Percentiles rank a stretch among this genome's conserved stretches.
These are phyloP conservation scores for Ctenopoma kingsleyae DNA, from an alignment of 2,797 vertebrate species.

Conservation along the genomic window DNA sequence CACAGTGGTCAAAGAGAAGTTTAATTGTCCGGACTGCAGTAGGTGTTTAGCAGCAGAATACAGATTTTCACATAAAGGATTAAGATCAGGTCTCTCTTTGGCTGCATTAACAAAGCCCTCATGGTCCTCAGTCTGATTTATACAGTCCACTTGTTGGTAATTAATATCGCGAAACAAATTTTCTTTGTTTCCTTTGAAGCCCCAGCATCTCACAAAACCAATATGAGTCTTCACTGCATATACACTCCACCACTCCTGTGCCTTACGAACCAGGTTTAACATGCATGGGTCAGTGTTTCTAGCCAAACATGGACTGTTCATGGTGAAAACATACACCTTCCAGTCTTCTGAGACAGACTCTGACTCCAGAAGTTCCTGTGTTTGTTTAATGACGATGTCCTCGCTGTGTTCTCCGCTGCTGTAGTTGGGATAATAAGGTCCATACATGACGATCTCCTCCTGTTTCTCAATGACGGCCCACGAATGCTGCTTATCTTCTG, in stretches of 20 bases:
- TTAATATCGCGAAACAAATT: constrained; percentile 61
- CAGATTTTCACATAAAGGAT: constrained; percentile 48
- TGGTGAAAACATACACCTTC: constrained; percentile 68
- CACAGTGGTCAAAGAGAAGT: constrained; percentile 11
- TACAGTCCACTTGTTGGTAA: constrained; percentile 54
- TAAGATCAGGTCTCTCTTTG: constrained; percentile 16
- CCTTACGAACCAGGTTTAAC: constrained; percentile 67
- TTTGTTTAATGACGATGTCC: constrained; percentile 71
- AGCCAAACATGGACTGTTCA: constrained; percentile 73
- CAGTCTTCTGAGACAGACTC: constrained; percentile 14
- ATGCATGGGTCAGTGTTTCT: constrained; percentile 66
- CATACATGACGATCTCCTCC: constrained; percentile 71
- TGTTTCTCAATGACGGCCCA: constrained; percentile 74
- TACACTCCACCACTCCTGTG: constrained; percentile 65
- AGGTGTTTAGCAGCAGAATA: constrained; percentile 52
- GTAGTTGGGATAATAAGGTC: constrained; percentile 74
- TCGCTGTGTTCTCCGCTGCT: constrained; percentile 68
- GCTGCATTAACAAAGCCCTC: constrained; percentile 44
- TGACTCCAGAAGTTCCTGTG: constrained; percentile 62
- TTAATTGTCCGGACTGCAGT: constrained; percentile 5
- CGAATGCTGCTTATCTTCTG: constrained; percentile 67
- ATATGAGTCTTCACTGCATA: constrained; percentile 67
- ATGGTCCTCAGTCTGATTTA: constrained; percentile 45
- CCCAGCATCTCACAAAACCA: constrained; percentile 71
- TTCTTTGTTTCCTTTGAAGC: constrained; percentile 76